Base-by-base conservation (phyloP, 2,797 vertebrate genomes). In the Danio aesculapii region DNA sequence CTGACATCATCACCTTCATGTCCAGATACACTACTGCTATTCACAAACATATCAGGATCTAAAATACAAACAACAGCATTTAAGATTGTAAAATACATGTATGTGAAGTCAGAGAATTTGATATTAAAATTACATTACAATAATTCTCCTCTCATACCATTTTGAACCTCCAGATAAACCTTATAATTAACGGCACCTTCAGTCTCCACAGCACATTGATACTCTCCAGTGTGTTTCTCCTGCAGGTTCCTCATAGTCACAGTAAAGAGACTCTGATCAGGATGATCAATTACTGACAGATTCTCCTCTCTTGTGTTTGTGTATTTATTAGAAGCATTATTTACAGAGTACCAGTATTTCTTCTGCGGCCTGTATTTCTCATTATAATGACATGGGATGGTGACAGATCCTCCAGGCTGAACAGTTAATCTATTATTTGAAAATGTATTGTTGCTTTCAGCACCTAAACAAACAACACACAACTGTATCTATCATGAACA, bases 281-380 rank as follows among this genome's bases (percentile, higher is more conserved):
- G 30, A 30, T 30, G 30, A 30, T 30, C 30, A 30, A 30, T 30
- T 30, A 30, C 30, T 82, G 55, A 63, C 30, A 77, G 70, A 8
- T 67, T 72, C 1, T 10, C 55, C 14, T 50, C 55, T 59, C 53
- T 59, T 53, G 52, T 71, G 39, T 71, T 50, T 50, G 46, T 69
- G 66, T 30, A 50, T 69, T 1, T 50, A 0, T 30, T 3, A 30
- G 5, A n/a, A n/a, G n/a, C n/a, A n/a, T n/a, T n/a, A n/a, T n/a
- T 16, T 0, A 21, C 2, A 44, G 46, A 69, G 44, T 50, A 64
- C 77, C 74, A 81, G 53, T 81, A 83, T 77, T 84, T 86, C 47
- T 68, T 81, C 49, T 77, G 81, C 81, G 72, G 83, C 82, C 84
- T 83, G 78, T 63, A 79, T 17, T 63, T 1, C 30, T 30, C 30